Evolutionary conservation across 1,140 invertebrate genomes (phyloP).

Genomic region (Papilio machaon): DNA sequence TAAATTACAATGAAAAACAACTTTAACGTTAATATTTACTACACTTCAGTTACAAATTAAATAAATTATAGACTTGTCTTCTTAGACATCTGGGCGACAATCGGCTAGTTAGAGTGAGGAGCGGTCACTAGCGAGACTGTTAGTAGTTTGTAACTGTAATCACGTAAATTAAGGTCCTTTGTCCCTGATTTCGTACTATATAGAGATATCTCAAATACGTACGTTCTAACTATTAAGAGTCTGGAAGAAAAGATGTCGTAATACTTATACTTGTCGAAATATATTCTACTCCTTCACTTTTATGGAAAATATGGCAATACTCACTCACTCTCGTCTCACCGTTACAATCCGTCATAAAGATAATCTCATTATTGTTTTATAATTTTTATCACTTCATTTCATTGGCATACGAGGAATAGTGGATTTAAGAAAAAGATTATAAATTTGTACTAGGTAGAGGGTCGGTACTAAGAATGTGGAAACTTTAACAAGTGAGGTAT

Average conservation of each 20-base stretch:
- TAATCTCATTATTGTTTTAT: no score
- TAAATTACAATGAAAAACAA: neutral
- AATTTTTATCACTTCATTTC: neutral
- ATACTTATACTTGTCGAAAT: no score
- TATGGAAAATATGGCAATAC: no score
- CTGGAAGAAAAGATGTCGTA: no score
- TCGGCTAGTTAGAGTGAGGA: neutral
- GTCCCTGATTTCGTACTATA: neutral
- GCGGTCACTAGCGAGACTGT: slow-evolving; percentile 1
- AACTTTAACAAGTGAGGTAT: slow-evolving; percentile 15
- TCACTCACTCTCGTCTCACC: no score
- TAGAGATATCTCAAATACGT: neutral
- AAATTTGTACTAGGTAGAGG: neutral
- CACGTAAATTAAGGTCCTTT: neutral
- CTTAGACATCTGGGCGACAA: neutral
- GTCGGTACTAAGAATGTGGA: neutral
- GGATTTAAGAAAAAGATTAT: neutral
- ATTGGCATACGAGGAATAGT: neutral
- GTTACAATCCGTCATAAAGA: no score
- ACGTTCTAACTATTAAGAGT: neutral
- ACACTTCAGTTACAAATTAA: slow-evolving; percentile 16
- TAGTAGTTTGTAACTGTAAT: neutral
- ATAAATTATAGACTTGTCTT: neutral
- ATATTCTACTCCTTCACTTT: no score
- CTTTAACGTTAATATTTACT: neutral